These are phyloP conservation scores for Hydrozoanthus tunicans DNA, from an alignment of 64 coral and sea anemone species.

Conservation along the genomic window DNA sequence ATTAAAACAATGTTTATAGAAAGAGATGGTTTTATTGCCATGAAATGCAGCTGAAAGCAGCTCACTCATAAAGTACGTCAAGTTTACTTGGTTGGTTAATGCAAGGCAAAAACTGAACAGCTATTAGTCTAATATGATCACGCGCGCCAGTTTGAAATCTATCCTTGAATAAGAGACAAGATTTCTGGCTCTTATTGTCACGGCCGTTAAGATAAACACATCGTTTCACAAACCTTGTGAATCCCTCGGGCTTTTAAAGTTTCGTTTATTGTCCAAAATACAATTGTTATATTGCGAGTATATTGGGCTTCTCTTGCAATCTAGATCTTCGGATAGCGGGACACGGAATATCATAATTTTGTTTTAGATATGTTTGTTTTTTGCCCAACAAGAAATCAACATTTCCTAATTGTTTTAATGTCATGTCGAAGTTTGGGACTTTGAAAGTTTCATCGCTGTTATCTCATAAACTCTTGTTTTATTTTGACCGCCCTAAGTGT, in stretches of 20 bases:
- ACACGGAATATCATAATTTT: not conserved
- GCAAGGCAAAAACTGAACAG: not conserved
- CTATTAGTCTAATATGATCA: not conserved
- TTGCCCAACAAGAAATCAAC: not conserved
- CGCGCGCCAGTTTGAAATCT: not conserved
- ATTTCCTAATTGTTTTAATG: not conserved
- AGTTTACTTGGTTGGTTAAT: not conserved
- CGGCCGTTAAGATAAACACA: not conserved
- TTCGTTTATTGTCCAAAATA: not conserved
- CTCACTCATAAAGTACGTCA: not conserved
- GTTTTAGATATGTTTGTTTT: not conserved
- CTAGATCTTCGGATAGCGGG: not conserved
- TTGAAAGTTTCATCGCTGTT: not conserved
- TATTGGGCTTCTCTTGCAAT: not conserved
- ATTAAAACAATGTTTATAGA: not conserved
- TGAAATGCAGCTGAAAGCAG: not conserved
- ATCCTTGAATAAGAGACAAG: not conserved
- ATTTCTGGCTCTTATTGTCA: not conserved
- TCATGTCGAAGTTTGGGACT: not conserved
- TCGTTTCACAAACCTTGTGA: not conserved
- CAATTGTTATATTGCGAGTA: not conserved
- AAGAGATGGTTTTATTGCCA: not conserved
- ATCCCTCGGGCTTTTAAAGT: not conserved
- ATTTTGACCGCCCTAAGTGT: not conserved
- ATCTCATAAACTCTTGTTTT: constrained; percentile 4